Conservation (phyloP, 2,113 vertebrate genomes). For the Eonycteris spelaea region DNA sequence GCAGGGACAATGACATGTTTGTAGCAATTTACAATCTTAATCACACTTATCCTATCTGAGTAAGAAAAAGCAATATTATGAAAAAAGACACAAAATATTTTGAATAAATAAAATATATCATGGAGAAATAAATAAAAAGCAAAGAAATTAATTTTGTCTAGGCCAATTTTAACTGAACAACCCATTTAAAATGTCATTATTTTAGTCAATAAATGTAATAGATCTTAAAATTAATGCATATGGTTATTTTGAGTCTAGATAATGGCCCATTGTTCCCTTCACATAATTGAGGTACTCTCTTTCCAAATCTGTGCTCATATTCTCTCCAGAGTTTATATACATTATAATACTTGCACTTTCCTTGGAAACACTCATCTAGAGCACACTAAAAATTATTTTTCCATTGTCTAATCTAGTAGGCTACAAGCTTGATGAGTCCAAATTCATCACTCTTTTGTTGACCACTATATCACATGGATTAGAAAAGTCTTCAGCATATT, state of each 20-base stretch:
- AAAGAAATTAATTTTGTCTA: not conserved
- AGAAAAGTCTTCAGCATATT: not conserved
- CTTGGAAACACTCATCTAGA: not conserved
- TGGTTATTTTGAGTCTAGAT: not conserved
- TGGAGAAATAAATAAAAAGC: not conserved
- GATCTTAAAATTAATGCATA: not conserved
- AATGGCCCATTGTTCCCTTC: not conserved
- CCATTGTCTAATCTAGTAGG: not conserved
- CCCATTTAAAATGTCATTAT: not conserved
- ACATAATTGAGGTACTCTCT: not conserved
- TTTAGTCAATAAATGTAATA: not conserved
- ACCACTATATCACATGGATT: not conserved
- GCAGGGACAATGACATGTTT: not conserved
- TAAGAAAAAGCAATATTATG: not conserved
- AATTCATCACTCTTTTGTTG: not conserved
- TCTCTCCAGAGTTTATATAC: not conserved
- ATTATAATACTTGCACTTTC: not conserved
- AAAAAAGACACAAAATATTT: not conserved
- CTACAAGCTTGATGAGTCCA: not conserved
- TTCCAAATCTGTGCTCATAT: not conserved
- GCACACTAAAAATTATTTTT: not conserved
- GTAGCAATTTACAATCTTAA: not conserved
- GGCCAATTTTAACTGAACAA: not conserved
- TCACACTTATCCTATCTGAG: not conserved
- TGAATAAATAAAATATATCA: not conserved